Evolutionary conservation across 2,888 invertebrate genomes (phyloP).

Genomic region (Pinctada fucata): DNA sequence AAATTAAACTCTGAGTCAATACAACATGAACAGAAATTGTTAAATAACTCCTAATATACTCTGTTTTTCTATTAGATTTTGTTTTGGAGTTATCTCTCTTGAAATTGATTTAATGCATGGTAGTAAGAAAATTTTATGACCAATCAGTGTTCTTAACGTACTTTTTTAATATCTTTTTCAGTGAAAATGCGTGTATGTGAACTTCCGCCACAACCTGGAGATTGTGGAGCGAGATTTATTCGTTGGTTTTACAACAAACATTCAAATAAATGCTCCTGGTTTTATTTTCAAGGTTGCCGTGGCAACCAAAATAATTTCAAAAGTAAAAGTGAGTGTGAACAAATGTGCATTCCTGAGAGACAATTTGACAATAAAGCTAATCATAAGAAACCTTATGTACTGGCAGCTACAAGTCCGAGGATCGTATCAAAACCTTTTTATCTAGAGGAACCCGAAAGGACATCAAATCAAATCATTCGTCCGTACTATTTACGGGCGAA

Average conservation of each 20-base stretch:
- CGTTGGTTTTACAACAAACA: conserved; percentile 69
- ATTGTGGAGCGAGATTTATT: conserved; percentile 62
- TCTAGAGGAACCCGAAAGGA: conserved; percentile 35
- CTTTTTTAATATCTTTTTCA: conserved; percentile 23
- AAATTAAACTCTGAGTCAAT: too few species aligned
- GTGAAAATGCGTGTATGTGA: conserved; percentile 59
- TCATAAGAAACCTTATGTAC: conserved; percentile 30
- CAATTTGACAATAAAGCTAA: conserved; percentile 37
- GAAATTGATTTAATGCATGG: too few species aligned
- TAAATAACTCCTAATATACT: too few species aligned
- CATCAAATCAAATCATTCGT: conserved; percentile 44
- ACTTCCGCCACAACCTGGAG: conserved; percentile 60
- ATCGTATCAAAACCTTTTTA: conserved; percentile 47
- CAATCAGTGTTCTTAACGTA: too few species aligned
- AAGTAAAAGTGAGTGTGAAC: conserved; percentile 60
- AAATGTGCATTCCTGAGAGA: conserved; percentile 53
- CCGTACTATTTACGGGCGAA: conserved; percentile 46
- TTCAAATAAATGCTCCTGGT: conserved; percentile 64
- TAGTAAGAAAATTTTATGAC: too few species aligned
- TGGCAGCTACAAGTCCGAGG: conserved; percentile 42
- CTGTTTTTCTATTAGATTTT: too few species aligned
- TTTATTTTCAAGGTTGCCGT: conserved; percentile 67
- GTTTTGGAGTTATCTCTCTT: too few species aligned
- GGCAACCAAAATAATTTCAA: conserved; percentile 70
- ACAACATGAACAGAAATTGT: too few species aligned